Evolutionary conservation across 2,113 vertebrate genomes (phyloP), one percentile per base, ranked within the genome.

Genomic region (Brevimyrus niger): DNA sequence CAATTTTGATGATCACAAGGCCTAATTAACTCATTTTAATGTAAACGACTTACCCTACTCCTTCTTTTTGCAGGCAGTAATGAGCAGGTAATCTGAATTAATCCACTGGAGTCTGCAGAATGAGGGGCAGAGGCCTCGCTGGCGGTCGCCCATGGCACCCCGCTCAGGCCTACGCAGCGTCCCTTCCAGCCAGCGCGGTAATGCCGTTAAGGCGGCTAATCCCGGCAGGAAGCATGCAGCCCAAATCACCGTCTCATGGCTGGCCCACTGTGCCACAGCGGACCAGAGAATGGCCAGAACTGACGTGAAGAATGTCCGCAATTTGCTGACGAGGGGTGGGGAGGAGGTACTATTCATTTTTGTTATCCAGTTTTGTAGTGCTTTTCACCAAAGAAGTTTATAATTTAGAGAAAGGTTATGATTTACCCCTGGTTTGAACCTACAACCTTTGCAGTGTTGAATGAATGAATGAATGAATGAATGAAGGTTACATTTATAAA

Each of bases 21-120:
- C 21, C 31, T 84, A 89, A 83, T 89, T 89, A 89, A 89, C 88
- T 58, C 31, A 83, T 84, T 48, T 89, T 53, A 89, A 58, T 84
- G 47, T 55, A 53, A 89, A 83, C 13, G 76, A 89, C 73, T 50
- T n/a, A 84, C 27, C 80, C 38, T 4, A 84, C 50, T 84, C 13
- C 44, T 53, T 55, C 46, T 27, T 38, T 61, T 35, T 89, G 21
- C 48, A 38, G 47, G 21, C 23, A 44, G 11, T 82, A 89, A 80
- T 82, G 76, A 83, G 35, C 73, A 53, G 48, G 48, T 89, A 80
- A 89, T 89, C 35, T 80, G 42, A 38, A 80, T 55, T 65, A 73
- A 88, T 88, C 46, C 65, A 58, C 42, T 73, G 42, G 42, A 89
- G 31, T 11, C 11, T 55, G 3, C 73, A 13, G 53, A 89, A 47